Base-by-base conservation (phyloP, 2,888 invertebrate species). In the Pandemis cinnamomeana region DNA sequence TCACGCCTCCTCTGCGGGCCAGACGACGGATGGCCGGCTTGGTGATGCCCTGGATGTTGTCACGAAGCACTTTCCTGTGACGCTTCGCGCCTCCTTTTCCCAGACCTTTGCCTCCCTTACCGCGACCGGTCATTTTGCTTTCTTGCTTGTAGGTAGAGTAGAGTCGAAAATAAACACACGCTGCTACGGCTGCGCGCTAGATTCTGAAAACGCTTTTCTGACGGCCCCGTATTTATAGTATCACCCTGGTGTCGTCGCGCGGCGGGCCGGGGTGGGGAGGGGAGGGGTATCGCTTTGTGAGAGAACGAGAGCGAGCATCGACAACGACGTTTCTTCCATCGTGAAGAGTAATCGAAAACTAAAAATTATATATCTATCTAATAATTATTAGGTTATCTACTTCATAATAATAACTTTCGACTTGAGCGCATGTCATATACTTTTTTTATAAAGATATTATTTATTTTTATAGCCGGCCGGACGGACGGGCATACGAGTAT, bases 51-150 rank as follows among this genome's bases (percentile, higher is more conserved):
- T 97, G 96, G 87, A 97, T 97, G 85, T 97, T 97, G 87, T 97
- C 97, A 77, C 97, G 95, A 11, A 97, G 87, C 2, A 97, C 97
- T 88, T 97, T 98, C 75, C 97, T 95, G 91, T 97, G 97, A 79
- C 97, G 96, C 89, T 97, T 97, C 48, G 97, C 97, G 76, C 97
- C 97, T 80, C 97, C 96, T 90, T 97, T 97, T 72, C 97, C 97
- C 71, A 97, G 92, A 77, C 97, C 97, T 91, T 97, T 96, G 72
- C 96, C 96, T 85, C 96, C 97, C 95, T 97, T 97, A 75, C 97
- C 97, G 76, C 97, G 96, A 77, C 97, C 97, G 87, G 97, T 96
- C 97, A 97, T 97, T 15, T 15, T 53, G 48, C 78, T 86, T 91
- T 36, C 27, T 36, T 36, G 27, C 27, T 36, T 36, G 71, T 48